Evolutionary conservation across 2,797 vertebrate genomes (phyloP).

Genomic region (Pseudochirops corinnae): DNA sequence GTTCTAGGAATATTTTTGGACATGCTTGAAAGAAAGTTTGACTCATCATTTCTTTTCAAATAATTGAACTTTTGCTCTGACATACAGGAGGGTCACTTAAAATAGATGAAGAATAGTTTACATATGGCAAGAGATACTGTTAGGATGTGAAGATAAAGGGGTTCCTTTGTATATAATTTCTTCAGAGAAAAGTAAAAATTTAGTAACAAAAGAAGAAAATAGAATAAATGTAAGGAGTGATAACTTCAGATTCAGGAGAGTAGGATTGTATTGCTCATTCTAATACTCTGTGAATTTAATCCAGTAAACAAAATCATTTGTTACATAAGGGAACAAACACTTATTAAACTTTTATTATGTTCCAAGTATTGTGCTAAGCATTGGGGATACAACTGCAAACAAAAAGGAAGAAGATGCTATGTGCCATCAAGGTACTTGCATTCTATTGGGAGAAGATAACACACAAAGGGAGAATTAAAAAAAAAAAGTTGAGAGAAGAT

Average conservation of each 20-base stretch:
- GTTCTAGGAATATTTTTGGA: neutral
- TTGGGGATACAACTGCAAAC: neutral
- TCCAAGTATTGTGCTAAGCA: neutral
- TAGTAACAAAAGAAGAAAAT: neutral
- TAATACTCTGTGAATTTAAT: neutral
- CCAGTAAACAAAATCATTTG: neutral
- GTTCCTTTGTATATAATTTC: neutral
- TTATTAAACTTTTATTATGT: neutral
- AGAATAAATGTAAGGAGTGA: neutral
- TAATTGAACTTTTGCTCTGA: neutral
- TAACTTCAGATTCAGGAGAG: neutral
- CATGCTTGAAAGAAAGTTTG: neutral
- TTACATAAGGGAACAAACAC: neutral
- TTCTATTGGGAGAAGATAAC: neutral
- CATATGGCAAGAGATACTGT: neutral
- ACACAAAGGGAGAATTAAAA: neutral
- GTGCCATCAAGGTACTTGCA: neutral
- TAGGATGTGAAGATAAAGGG: neutral
- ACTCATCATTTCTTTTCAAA: neutral
- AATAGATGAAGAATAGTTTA: neutral
- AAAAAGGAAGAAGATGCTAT: neutral
- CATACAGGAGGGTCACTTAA: neutral
- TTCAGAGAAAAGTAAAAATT: slow-evolving; percentile 17
- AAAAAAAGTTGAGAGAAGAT: neutral
- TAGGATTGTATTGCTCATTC: neutral